Conservation (phyloP, 1,140 invertebrate genomes). For the Ditylenchus dipsaci region DNA sequence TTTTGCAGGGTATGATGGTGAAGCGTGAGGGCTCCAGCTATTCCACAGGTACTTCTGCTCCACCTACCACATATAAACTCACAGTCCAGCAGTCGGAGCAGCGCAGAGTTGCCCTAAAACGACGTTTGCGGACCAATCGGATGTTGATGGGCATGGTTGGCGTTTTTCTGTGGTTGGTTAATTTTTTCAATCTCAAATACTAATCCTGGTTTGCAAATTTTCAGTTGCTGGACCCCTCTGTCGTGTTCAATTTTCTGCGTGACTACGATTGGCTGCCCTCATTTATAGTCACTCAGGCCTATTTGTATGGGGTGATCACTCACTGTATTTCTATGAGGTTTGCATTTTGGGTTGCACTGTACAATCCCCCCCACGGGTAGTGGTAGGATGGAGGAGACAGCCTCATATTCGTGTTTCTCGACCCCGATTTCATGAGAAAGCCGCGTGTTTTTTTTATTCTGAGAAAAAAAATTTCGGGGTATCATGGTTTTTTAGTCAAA, state of each 20-base stretch:
- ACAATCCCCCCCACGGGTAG: too few species aligned
- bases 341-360: too few species aligned
- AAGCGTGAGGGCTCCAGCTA: slow-evolving; percentile 13
- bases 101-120: slow-evolving; percentile 29
- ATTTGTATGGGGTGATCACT: slow-evolving; percentile 61
- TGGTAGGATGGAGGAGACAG: too few species aligned
- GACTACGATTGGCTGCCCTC: slow-evolving; percentile 60
- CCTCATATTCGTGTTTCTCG: too few species aligned
- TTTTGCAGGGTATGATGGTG: slow-evolving; percentile 35
- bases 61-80: not conserved
- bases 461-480: too few species aligned
- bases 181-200: not conserved
- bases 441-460: too few species aligned
- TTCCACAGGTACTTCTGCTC: not conserved
- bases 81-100: slow-evolving; percentile 34
- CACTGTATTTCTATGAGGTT: slow-evolving; percentile 63
- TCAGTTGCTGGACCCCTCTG: slow-evolving; percentile 54
- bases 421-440: too few species aligned
- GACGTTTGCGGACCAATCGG: slow-evolving; percentile 51
- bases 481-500: too few species aligned
- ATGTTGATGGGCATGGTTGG: slow-evolving; percentile 51
- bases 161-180: slow-evolving; percentile 26
- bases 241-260: slow-evolving; percentile 62
- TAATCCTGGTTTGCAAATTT: slow-evolving; percentile 29
- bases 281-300: slow-evolving; percentile 50